These are phyloP conservation scores for Polymixis flavicincta DNA, from an alignment of 2,888 invertebrate genomes.

Conservation along the genomic window DNA sequence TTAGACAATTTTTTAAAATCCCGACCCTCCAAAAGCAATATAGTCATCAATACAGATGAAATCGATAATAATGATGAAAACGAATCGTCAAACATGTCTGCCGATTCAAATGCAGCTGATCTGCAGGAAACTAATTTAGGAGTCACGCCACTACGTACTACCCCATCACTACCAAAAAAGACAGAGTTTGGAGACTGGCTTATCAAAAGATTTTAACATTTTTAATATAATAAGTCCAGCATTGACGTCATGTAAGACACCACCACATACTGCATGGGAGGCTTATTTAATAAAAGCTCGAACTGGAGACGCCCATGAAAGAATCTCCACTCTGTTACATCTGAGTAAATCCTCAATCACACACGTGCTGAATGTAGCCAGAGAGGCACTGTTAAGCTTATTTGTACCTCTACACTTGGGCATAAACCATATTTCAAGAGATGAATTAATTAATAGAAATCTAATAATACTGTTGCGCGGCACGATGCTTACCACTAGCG, in stretches of 20 bases:
- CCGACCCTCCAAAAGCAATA: too few species aligned
- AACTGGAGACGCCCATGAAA: background rate
- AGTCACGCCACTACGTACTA: too few species aligned
- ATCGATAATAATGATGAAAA: too few species aligned
- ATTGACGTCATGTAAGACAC: background rate
- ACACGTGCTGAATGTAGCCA: background rate
- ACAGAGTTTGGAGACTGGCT: background rate
- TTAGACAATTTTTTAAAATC: too few species aligned
- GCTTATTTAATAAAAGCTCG: constrained; percentile 3
- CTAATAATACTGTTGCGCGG: too few species aligned
- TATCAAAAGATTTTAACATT: background rate
- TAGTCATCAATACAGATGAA: too few species aligned
- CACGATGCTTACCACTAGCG: too few species aligned
- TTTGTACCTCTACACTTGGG: constrained; percentile 1
- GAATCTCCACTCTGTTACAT: background rate
- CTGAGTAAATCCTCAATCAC: background rate
- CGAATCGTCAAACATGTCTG: too few species aligned
- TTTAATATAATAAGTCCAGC: background rate
- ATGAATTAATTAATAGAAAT: background rate
- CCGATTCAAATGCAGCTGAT: too few species aligned
- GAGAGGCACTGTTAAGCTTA: background rate
- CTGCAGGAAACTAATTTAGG: too few species aligned
- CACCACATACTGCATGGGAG: background rate
- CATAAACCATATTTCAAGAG: background rate
- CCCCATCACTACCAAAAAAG: too few species aligned